Base-by-base conservation (phyloP, 1,140 invertebrate genomes). In the Phymastichus coffea region DNA sequence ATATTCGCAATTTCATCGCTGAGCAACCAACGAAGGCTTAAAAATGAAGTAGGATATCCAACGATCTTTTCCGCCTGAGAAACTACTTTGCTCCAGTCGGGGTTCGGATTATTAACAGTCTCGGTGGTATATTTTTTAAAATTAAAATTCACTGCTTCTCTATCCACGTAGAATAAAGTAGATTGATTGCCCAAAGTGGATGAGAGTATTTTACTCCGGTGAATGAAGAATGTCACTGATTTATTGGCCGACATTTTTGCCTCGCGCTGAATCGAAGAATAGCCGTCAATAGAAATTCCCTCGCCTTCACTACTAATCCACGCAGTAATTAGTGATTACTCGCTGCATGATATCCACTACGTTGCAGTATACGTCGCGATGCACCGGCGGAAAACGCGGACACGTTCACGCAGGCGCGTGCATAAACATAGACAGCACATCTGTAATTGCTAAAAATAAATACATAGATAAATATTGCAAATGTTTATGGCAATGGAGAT, bases 1-100 rank as follows among this genome's bases (percentile, higher is more conserved):
- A 97, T 88, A 82, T 95, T 96, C 0, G 94, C 92, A 61, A 97
- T 90, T 80, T 97, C 94, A 78, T 97, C 94, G 71, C 92, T 95
- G 4, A 97, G 76, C 3, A 97, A 76, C 86, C 92, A 96, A 53
- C 93, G 80, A 23, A 97, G 75, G 76, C 92, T 95, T 53, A 96
- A 83, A 75, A 95, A 95, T 3, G 93, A 95, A 1, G 94, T 95
- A n/a, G 94, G 92, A 81, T 96, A 96, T 1, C 94, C 94, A 30
- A 98, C 94, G 58, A 98, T 90, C 82, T 95, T 95, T 76, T 97
- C 94, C 35, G 94, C 95, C 71, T 96, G 93, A 40, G 90, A 89
- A 12, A 97, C 91, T 1, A 92, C 92, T 68, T 89, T 84, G 72
- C 94, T 94, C 93, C 93, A 96, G 73, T 93, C 90, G 23, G 88